Conservation (phyloP, 2,113 vertebrate species). For the Nesoenas mayeri region DNA sequence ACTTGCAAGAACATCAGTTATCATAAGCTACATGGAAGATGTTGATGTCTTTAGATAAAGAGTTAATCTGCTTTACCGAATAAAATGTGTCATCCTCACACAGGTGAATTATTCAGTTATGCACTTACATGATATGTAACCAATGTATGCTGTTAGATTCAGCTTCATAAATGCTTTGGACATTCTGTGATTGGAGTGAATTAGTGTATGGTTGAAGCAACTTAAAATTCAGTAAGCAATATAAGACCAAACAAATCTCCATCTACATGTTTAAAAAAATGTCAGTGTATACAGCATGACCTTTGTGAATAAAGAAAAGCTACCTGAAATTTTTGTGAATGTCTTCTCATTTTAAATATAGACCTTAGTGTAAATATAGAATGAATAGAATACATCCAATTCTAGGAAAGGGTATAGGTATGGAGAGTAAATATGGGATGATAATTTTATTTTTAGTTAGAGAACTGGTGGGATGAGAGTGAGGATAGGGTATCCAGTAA, state of each 20-base stretch:
- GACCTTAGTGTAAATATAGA: neutral
- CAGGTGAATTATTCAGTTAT: constrained; percentile 13
- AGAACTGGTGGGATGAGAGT: neutral
- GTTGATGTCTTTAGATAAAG: constrained; percentile 54
- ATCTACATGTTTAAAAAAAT: neutral
- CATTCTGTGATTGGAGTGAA: neutral
- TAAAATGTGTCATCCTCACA: constrained; percentile 35
- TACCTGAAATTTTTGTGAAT: neutral
- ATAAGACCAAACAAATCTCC: neutral
- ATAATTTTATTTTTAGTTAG: neutral
- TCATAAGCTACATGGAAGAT: constrained; percentile 61
- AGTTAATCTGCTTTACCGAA: constrained; percentile 72
- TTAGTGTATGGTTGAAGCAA: neutral
- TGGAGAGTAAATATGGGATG: neutral
- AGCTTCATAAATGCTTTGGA: neutral
- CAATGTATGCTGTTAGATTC: neutral
- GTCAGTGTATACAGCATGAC: neutral
- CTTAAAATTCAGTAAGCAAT: neutral
- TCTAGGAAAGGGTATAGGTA: neutral
- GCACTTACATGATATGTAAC: constrained; percentile 10
- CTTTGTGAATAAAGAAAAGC: neutral
- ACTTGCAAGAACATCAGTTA: constrained; percentile 75
- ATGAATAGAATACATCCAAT: neutral
- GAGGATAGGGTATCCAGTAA: neutral
- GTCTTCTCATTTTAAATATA: neutral